Conservation (phyloP, 2,888 invertebrate genomes). For the Stratiomys singularior region DNA sequence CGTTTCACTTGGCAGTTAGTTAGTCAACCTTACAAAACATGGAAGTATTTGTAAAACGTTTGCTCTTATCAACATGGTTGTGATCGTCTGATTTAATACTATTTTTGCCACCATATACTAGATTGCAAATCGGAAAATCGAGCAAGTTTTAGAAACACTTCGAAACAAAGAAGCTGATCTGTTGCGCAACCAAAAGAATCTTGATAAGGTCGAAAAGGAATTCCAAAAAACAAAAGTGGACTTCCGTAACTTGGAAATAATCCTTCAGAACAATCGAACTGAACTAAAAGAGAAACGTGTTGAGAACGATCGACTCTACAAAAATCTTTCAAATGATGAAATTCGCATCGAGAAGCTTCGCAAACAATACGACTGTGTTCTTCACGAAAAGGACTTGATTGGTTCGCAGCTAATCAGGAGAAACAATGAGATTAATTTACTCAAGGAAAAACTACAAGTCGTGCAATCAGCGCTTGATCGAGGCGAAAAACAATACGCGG, state of each 20-base stretch:
- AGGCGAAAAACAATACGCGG: slow-evolving; percentile 78
- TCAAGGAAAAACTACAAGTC: slow-evolving; percentile 83
- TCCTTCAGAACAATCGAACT: slow-evolving; percentile 62
- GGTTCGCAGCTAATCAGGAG: slow-evolving; percentile 83
- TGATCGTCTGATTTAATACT: no score
- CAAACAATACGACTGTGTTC: slow-evolving; percentile 78
- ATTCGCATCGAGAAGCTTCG: slow-evolving; percentile 73
- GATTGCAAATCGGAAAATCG: slow-evolving; percentile 74
- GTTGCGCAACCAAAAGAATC: slow-evolving; percentile 74
- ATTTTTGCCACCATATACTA: slow-evolving; percentile 53
- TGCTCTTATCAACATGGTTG: no score
- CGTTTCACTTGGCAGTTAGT: no score
- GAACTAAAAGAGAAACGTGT: slow-evolving; percentile 62
- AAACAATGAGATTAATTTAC: slow-evolving; percentile 81
- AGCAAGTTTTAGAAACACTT: slow-evolving; percentile 84
- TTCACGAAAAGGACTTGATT: slow-evolving; percentile 83
- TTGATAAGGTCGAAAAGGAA: slow-evolving; percentile 76
- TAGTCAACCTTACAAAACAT: no score
- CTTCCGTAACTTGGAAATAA: slow-evolving; percentile 60
- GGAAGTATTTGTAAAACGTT: no score
- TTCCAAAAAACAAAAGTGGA: slow-evolving; percentile 73
- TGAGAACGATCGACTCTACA: slow-evolving; percentile 70
- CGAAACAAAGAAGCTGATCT: slow-evolving; percentile 78
- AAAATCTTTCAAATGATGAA: slow-evolving; percentile 77
- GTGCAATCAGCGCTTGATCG: slow-evolving; percentile 81